Conservation (phyloP, 2,888 invertebrate species). For the Leucophenga maculata region DNA sequence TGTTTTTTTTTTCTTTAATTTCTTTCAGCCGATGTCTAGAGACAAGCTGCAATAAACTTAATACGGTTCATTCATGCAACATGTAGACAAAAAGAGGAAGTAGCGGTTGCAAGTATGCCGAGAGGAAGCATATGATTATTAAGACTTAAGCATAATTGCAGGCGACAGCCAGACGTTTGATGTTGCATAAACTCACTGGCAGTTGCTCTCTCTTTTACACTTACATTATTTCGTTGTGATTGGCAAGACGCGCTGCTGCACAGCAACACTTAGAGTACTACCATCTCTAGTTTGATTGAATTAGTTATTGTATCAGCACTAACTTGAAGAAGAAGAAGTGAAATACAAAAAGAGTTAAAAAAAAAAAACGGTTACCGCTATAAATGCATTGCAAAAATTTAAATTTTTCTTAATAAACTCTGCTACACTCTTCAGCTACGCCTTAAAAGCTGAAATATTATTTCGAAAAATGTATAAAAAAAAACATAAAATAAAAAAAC, state of each 20-base stretch:
- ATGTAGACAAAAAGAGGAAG: no score
- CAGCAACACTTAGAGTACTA: no score
- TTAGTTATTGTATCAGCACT: no score
- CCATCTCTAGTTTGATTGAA: no score
- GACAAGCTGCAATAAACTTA: slow-evolving; percentile 17
- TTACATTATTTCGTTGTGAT: no score
- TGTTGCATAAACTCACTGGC: background rate
- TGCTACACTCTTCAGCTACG: no score
- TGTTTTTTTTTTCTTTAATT: slow-evolving; percentile 1
- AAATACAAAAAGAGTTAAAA: background rate
- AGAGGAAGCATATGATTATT: slow-evolving; percentile 42
- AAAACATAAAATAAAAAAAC: background rate
- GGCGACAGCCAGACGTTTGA: slow-evolving; percentile 52
- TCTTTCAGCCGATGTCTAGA: slow-evolving; percentile 39
- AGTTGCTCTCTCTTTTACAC: background rate
- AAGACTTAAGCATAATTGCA: slow-evolving; percentile 57
- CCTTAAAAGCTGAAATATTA: background rate
- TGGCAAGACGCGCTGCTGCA: no score
- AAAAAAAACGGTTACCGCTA: no score
- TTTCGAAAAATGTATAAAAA: background rate
- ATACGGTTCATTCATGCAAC: background rate
- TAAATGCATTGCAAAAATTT: no score
- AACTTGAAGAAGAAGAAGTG: no score
- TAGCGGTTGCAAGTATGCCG: background rate
- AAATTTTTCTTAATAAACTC: no score